Evolutionary conservation across 2,888 invertebrate genomes (phyloP).

Genomic region (Endotricha flammealis): DNA sequence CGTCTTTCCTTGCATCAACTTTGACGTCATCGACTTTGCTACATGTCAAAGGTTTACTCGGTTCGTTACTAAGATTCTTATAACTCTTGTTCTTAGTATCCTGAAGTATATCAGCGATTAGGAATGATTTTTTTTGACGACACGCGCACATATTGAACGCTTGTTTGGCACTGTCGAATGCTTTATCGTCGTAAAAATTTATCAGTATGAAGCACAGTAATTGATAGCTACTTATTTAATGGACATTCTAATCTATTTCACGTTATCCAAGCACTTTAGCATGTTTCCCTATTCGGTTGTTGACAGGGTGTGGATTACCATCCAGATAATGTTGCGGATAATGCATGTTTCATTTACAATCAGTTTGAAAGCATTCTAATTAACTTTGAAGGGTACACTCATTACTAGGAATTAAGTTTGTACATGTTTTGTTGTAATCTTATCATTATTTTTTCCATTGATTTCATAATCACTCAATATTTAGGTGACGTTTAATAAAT

Average conservation of each 20-base stretch:
- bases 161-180: constrained; percentile 57
- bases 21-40: constrained; percentile 15
- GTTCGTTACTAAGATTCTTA: constrained; percentile 45
- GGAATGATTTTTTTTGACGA: constrained; percentile 61
- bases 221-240: constrained; percentile 75
- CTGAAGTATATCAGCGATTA: constrained; percentile 62
- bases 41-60: constrained; percentile 41
- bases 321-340: constrained; percentile 23
- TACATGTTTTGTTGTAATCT: constrained; percentile 1
- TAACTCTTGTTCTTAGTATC: constrained; percentile 46
- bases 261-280: constrained; percentile 12
- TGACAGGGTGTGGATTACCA: constrained; percentile 23
- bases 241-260: constrained; percentile 56
- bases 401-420: neutral
- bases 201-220: constrained; percentile 53
- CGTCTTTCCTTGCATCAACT: constrained; percentile 10
- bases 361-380: constrained; percentile 35
- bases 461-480: too few relatives aligned
- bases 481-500: too few relatives aligned
- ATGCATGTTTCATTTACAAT: constrained; percentile 23
- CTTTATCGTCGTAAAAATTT: constrained; percentile 50
- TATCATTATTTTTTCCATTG: neutral
- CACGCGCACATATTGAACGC: constrained; percentile 65
- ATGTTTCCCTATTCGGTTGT: constrained; percentile 26
- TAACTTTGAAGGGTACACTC: constrained; percentile 19